phyloP scores from a whole-genome alignment of 2,113 vertebrate species.

The Nipponia nippon region DNA sequence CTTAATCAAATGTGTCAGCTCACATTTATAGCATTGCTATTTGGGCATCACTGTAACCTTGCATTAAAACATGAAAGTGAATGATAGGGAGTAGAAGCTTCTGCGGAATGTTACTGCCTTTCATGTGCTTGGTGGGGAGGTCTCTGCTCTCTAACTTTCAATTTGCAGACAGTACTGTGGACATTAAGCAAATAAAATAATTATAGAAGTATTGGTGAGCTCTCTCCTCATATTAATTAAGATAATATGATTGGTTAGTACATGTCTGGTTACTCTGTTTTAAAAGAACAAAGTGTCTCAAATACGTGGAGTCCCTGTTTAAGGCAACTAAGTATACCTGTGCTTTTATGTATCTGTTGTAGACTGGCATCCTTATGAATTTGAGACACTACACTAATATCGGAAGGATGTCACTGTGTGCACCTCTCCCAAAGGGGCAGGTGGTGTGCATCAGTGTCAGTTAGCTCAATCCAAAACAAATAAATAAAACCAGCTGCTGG shows the following conservation, averaged over 20 bases:
- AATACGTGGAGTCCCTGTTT: background rate
- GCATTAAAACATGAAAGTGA: background rate
- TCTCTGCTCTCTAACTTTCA: background rate
- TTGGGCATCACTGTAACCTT: background rate
- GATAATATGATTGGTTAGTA: background rate
- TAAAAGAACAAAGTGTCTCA: background rate
- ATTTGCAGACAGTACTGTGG: background rate
- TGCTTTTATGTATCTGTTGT: background rate
- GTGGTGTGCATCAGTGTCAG: background rate
- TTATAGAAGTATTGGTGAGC: background rate
- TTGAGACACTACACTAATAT: background rate
- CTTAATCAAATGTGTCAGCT: conserved; percentile 1
- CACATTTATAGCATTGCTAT: background rate
- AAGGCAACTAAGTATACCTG: background rate
- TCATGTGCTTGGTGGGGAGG: background rate
- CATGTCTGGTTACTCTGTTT: background rate
- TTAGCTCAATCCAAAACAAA: background rate
- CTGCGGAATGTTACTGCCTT: background rate
- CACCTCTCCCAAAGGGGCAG: background rate
- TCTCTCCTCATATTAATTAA: background rate
- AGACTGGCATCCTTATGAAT: background rate
- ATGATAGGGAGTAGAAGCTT: background rate
- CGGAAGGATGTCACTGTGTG: background rate
- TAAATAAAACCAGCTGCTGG: background rate
- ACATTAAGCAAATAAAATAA: background rate